Evolutionary conservation across 2,797 vertebrate genomes (phyloP).

Genomic region (Hyperoplus lanceolatus): DNA sequence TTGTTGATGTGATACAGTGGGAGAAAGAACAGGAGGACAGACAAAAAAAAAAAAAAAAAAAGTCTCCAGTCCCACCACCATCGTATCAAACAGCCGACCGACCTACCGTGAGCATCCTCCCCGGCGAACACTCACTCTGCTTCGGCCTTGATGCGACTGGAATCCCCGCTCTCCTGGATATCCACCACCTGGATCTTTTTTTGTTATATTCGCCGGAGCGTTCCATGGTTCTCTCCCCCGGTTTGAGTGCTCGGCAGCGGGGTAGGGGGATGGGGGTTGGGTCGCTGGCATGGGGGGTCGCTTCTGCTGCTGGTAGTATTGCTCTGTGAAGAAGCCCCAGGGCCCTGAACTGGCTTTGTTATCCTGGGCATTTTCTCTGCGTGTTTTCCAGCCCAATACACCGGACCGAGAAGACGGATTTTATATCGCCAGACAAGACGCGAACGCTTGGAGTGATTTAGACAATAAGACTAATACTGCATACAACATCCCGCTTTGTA

Average conservation of each 20-base stretch:
- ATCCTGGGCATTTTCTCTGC: slow-evolving; percentile 23
- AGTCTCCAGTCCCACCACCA: slow-evolving; percentile 30
- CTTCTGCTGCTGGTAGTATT: too few species aligned
- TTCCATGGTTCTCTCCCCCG: slow-evolving; percentile 37
- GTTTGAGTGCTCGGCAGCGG: slow-evolving; percentile 53
- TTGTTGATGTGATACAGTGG: slow-evolving; percentile 73
- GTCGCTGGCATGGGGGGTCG: slow-evolving; percentile 68
- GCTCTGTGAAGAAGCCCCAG: slow-evolving; percentile 59
- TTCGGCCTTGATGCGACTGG: slow-evolving; percentile 51
- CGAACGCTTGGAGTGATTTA: too few species aligned
- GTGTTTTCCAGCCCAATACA: background rate
- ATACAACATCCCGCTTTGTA: background rate
- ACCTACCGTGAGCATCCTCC: slow-evolving; percentile 10
- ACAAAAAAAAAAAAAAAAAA: slow-evolving; percentile 47
- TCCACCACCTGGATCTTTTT: slow-evolving; percentile 24
- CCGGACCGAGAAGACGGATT: too few species aligned
- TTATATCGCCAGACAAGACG: too few species aligned
- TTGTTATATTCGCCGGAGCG: slow-evolving; percentile 6
- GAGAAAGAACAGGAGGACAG: slow-evolving; percentile 40
- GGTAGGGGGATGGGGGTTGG: slow-evolving; percentile 73
- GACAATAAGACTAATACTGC: background rate
- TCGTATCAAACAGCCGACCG: background rate
- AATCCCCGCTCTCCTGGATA: background rate
- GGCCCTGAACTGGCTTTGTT: slow-evolving; percentile 73
- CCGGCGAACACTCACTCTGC: slow-evolving; percentile 35